These are phyloP conservation scores for Phortica okadai DNA, from an alignment of 2,888 invertebrate genomes.

Conservation along the genomic window DNA sequence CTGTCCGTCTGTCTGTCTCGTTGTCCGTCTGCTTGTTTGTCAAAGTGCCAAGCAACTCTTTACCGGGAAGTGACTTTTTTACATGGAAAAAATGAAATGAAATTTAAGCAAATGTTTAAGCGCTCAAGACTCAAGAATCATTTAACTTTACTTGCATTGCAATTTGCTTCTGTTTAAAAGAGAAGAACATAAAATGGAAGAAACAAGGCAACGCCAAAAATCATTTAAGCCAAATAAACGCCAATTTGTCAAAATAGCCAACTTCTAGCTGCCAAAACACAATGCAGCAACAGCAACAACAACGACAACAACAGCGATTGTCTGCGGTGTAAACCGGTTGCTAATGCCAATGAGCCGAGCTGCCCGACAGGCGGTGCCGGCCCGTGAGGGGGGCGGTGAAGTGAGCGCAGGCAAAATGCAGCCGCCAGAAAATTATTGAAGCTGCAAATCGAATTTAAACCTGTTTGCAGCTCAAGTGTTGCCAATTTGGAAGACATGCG, in stretches of 20 bases:
- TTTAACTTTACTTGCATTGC: not conserved
- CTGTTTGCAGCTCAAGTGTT: slow-evolving; percentile 61
- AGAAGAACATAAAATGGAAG: not conserved
- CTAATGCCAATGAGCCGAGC: slow-evolving; percentile 18
- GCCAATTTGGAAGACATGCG: not conserved
- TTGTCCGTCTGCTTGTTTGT: too few species aligned
- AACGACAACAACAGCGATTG: slow-evolving; percentile 5
- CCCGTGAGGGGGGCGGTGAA: not conserved
- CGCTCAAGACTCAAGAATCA: not conserved
- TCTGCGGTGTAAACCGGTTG: slow-evolving; percentile 51
- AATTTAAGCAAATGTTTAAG: not conserved
- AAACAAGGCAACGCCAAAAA: not conserved
- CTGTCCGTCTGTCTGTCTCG: slow-evolving; percentile 25
- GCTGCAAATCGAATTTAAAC: slow-evolving; percentile 43
- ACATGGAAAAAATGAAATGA: not conserved
- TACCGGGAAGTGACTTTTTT: not conserved
- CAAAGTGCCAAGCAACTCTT: slow-evolving; percentile 29
- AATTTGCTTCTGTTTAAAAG: not conserved
- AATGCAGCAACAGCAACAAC: not conserved
- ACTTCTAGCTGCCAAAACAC: slow-evolving; percentile 31
- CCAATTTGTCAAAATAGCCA: slow-evolving; percentile 43
- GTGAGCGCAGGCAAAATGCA: not conserved
- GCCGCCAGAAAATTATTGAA: slow-evolving; percentile 11
- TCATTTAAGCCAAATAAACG: slow-evolving; percentile 40
- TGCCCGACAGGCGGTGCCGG: slow-evolving; percentile 12